Conservation (phyloP, 2,888 invertebrate genomes). For the Eupithecia insigniata region DNA sequence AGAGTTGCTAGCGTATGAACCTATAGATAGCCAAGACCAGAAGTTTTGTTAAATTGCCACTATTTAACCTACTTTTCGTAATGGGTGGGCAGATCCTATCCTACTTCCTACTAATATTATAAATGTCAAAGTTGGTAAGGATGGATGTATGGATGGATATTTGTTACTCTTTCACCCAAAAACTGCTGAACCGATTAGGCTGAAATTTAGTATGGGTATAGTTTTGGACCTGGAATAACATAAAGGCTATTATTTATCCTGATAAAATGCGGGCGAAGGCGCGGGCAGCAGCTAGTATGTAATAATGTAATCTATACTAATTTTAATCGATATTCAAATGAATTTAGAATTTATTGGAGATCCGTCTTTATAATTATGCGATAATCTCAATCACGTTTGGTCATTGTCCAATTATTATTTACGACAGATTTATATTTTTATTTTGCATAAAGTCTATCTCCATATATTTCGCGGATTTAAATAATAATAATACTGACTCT, state of each 20-base stretch:
- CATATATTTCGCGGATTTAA: constrained; percentile 2
- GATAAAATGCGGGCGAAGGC: too few species aligned
- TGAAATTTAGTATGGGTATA: too few species aligned
- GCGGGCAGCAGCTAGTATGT: too few species aligned
- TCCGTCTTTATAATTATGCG: constrained; percentile 20
- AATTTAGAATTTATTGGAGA: constrained; percentile 27
- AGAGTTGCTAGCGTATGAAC: too few species aligned
- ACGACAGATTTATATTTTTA: constrained; percentile 7
- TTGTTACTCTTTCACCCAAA: too few species aligned
- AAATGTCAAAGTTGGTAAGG: too few species aligned
- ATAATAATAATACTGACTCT: constrained; percentile 10
- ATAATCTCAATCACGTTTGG: constrained; percentile 10
- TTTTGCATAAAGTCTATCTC: background rate
- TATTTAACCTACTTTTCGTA: background rate
- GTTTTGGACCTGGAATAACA: too few species aligned
- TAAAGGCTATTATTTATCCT: too few species aligned
- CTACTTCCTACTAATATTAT: too few species aligned
- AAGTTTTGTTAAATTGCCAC: background rate
- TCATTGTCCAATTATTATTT: constrained; percentile 14
- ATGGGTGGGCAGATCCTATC: background rate
- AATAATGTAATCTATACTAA: constrained; percentile 26
- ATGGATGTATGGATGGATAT: too few species aligned
- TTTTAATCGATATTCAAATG: constrained; percentile 35
- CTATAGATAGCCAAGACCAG: background rate
- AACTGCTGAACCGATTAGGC: too few species aligned